Conservation (phyloP, 2,797 vertebrate species). For the Catharus ustulatus region DNA sequence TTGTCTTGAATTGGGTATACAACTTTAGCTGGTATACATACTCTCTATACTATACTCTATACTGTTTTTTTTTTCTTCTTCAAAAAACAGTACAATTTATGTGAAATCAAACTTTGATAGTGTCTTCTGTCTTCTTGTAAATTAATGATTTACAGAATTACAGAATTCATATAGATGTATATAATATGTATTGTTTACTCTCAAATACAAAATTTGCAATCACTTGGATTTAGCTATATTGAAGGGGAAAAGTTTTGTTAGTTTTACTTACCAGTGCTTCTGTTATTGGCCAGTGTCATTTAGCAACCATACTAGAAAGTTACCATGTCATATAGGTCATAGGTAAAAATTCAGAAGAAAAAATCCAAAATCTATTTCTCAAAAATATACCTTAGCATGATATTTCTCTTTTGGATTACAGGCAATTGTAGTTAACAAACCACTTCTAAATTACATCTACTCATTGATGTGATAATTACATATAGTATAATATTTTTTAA, state of each 20-base stretch:
- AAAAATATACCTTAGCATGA: background rate
- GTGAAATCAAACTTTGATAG: background rate
- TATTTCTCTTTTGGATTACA: background rate
- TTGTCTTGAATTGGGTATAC: background rate
- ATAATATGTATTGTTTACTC: background rate
- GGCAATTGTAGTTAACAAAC: background rate
- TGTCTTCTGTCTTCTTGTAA: background rate
- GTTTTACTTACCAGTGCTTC: background rate
- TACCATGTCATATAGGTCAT: background rate
- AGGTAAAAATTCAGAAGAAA: background rate
- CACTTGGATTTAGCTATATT: background rate
- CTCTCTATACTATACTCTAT: rapidly evolving
- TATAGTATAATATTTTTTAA: background rate
- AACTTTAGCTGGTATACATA: background rate
- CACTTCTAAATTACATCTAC: background rate
- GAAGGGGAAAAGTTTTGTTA: background rate
- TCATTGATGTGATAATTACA: background rate
- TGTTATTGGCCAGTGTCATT: background rate
- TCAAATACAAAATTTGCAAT: background rate
- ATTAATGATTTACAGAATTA: background rate
- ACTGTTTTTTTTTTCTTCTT: background rate
- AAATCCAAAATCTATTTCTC: rapidly evolving
- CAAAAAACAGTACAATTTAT: rapidly evolving
- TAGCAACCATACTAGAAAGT: background rate
- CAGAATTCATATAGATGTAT: background rate